phyloP scores from a whole-genome alignment of 1,140 invertebrate species.

The Trichogramma pretiosum region DNA sequence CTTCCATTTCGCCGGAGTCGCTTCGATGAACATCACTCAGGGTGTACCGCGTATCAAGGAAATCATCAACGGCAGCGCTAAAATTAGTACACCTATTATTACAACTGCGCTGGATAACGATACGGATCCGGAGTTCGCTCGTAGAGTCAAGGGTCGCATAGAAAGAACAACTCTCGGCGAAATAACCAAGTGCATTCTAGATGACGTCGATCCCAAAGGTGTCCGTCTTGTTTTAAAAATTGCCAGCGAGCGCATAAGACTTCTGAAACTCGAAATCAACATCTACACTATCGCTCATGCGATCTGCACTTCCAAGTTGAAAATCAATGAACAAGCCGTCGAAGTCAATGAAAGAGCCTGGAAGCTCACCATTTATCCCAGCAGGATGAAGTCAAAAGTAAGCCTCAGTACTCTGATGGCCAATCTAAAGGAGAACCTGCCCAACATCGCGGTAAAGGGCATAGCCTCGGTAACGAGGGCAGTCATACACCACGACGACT shows the following conservation, averaged over 20 bases:
- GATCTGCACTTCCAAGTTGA: constrained; percentile 68
- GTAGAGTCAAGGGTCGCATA: constrained; percentile 83
- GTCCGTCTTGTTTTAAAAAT: constrained; percentile 81
- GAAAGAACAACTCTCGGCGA: constrained; percentile 89
- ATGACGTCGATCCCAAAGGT: constrained; percentile 79
- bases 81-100: constrained; percentile 95
- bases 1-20: constrained; percentile 99
- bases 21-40: constrained; percentile 99
- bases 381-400: constrained; percentile 49
- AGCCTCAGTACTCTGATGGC: constrained; percentile 73
- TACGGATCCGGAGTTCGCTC: constrained; percentile 71
- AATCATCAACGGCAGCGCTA: constrained; percentile 94
- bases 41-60: constrained; percentile 93
- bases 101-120: constrained; percentile 71
- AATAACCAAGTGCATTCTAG: constrained; percentile 83
- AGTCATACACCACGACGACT: constrained; percentile 85
- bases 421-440: constrained; percentile 67
- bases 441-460: constrained; percentile 82
- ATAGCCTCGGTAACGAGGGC: constrained; percentile 81
- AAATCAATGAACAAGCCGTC: constrained; percentile 60
- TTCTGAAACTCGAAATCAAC: constrained; percentile 75
- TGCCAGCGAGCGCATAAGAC: constrained; percentile 75
- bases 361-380: constrained; percentile 61
- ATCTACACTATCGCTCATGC: constrained; percentile 60
- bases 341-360: constrained; percentile 55